phyloP scores from a whole-genome alignment of 1,140 invertebrate genomes.

The Orius insidiosus region DNA sequence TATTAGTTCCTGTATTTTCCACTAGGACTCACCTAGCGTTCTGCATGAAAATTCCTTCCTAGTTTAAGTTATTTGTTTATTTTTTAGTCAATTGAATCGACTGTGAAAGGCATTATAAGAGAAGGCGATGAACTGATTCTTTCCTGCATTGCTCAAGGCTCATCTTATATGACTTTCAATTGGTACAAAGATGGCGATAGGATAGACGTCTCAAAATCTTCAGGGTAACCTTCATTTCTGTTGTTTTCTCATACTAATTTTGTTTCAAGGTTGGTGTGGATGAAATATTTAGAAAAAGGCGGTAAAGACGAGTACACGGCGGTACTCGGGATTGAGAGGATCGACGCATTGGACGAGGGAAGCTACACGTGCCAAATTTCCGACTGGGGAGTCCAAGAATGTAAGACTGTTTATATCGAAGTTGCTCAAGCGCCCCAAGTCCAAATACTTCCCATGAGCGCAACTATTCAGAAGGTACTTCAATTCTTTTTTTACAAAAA shows the following conservation, averaged over 20 bases:
- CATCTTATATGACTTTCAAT: conserved; percentile 46
- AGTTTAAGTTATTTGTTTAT: too few relatives aligned
- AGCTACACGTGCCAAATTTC: conserved; percentile 52
- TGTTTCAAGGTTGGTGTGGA: conserved; percentile 29
- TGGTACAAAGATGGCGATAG: conserved; percentile 64
- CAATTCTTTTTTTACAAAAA: too few relatives aligned
- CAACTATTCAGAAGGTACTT: conserved; percentile 52
- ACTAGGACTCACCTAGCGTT: too few relatives aligned
- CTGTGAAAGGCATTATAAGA: conserved; percentile 23
- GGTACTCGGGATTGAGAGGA: conserved; percentile 44
- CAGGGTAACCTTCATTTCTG: conserved; percentile 17
- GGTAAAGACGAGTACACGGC: conserved; percentile 47
- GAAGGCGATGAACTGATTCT: conserved; percentile 57
- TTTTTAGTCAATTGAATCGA: too few relatives aligned
- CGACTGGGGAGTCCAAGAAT: conserved; percentile 53
- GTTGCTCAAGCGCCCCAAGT: conserved; percentile 48
- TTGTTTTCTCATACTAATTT: neutral
- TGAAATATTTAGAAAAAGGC: conserved; percentile 33
- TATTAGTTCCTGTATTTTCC: too few relatives aligned
- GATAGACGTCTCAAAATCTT: conserved; percentile 53
- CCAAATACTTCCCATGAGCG: conserved; percentile 49
- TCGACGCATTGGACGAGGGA: conserved; percentile 45
- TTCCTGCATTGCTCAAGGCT: conserved; percentile 55
- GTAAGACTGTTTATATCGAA: conserved; percentile 44
- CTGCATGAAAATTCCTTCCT: too few relatives aligned